Conservation (phyloP, 2,797 vertebrate species). For the Etheostoma nigrum region DNA sequence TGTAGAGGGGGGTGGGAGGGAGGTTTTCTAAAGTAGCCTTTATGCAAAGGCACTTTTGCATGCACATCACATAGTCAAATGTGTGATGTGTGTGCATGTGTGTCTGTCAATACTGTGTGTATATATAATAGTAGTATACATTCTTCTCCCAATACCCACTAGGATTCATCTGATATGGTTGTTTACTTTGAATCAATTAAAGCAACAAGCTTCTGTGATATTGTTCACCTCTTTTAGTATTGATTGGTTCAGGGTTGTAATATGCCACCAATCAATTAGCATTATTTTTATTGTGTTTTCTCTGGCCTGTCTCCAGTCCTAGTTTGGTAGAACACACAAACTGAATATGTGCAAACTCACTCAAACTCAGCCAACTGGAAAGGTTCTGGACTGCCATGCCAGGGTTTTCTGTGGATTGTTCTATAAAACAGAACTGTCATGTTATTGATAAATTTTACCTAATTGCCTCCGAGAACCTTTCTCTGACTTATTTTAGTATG, state of each 20-base stretch:
- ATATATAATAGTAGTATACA: no score
- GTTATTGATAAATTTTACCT: constrained; percentile 10
- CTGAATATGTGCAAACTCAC: neutral
- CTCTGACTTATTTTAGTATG: neutral
- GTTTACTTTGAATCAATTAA: constrained; percentile 13
- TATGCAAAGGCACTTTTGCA: constrained; percentile 23
- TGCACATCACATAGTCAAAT: constrained; percentile 23
- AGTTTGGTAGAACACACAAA: neutral
- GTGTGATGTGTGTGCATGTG: neutral
- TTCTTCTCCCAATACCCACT: neutral
- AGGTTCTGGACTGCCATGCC: neutral
- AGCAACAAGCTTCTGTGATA: constrained; percentile 15
- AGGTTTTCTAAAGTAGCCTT: neutral
- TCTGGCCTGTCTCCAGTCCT: neutral
- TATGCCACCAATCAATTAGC: constrained; percentile 26
- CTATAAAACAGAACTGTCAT: neutral
- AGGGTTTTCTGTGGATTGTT: neutral
- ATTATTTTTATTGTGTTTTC: neutral
- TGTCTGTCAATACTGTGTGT: no score
- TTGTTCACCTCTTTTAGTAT: constrained; percentile 15
- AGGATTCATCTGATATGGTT: neutral
- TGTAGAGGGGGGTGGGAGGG: neutral
- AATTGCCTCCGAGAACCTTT: neutral
- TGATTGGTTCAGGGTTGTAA: constrained; percentile 13
- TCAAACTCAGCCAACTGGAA: neutral